Evolutionary conservation across 2,888 invertebrate genomes (phyloP).

Genomic region (Zygogramma bicolorata): DNA sequence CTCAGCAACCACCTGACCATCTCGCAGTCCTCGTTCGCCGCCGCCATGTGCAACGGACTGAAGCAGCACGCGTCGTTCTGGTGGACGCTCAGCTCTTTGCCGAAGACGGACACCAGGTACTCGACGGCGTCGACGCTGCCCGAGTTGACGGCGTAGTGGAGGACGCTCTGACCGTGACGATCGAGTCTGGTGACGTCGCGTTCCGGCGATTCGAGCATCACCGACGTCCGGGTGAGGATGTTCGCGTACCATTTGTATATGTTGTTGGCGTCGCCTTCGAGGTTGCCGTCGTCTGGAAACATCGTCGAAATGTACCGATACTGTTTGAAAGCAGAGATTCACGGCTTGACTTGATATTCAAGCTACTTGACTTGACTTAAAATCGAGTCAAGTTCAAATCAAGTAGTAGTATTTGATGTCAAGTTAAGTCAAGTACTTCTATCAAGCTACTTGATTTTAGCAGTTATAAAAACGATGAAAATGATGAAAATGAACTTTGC

Average conservation of each 20-base stretch:
- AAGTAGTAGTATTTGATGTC: too few relatives aligned
- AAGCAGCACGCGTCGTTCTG: conserved; percentile 75
- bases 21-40: conserved; percentile 70
- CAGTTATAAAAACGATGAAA: too few relatives aligned
- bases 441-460: too few relatives aligned
- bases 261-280: conserved; percentile 55
- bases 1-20: conserved; percentile 67
- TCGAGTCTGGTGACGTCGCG: conserved; percentile 73
- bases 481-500: too few relatives aligned
- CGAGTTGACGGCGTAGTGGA: conserved; percentile 81
- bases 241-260: conserved; percentile 80
- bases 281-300: conserved; percentile 44
- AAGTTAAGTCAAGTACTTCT: too few relatives aligned
- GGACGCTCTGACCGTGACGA: conserved; percentile 74
- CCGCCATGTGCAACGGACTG: conserved; percentile 78
- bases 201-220: conserved; percentile 63
- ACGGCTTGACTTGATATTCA: too few relatives aligned
- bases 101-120: conserved; percentile 67
- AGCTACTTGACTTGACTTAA: too few relatives aligned
- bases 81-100: conserved; percentile 72
- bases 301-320: background rate
- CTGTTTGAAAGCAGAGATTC: background rate
- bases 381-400: too few relatives aligned
- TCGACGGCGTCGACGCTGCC: conserved; percentile 74
- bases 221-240: conserved; percentile 75